phyloP scores from a whole-genome alignment of 2,797 vertebrate genomes.

The Semaprochilodus insignis region DNA sequence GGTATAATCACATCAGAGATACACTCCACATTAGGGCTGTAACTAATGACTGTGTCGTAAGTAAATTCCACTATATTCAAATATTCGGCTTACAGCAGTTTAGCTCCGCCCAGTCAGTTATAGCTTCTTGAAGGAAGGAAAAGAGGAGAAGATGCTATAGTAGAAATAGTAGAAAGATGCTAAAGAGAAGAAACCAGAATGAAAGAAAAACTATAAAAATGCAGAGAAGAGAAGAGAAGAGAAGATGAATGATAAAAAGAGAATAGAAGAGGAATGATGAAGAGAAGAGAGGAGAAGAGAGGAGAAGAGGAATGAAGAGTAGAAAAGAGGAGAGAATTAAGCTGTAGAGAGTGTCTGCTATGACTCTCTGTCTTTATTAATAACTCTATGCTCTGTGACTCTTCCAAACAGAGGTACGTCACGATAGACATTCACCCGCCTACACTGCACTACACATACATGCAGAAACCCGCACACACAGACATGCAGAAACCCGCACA shows the following conservation, averaged over 20 bases:
- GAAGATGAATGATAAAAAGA: too few species aligned
- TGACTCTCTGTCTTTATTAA: conserved; percentile 8
- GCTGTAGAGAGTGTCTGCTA: background rate
- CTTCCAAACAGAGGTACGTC: background rate
- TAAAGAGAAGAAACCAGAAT: background rate
- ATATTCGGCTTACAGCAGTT: background rate
- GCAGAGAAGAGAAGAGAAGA: background rate
- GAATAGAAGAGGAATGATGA: background rate
- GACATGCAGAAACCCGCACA: background rate
- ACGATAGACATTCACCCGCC: background rate
- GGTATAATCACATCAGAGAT: too few species aligned
- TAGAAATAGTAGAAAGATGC: too few species aligned
- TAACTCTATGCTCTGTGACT: conserved; percentile 14
- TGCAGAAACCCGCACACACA: background rate
- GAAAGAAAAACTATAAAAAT: background rate
- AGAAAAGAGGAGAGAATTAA: too few species aligned
- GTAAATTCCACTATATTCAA: too few species aligned
- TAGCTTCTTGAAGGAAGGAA: conserved; percentile 2
- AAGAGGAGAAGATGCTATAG: too few species aligned
- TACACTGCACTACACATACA: background rate
- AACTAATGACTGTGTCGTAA: too few species aligned
- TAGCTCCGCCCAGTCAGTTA: background rate
- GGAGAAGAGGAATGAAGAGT: too few species aligned
- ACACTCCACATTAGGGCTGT: too few species aligned
- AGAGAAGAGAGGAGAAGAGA: background rate